These are phyloP conservation scores for Cepaea hortensis DNA, from an alignment of 2,888 invertebrate species.

Conservation along the genomic window DNA sequence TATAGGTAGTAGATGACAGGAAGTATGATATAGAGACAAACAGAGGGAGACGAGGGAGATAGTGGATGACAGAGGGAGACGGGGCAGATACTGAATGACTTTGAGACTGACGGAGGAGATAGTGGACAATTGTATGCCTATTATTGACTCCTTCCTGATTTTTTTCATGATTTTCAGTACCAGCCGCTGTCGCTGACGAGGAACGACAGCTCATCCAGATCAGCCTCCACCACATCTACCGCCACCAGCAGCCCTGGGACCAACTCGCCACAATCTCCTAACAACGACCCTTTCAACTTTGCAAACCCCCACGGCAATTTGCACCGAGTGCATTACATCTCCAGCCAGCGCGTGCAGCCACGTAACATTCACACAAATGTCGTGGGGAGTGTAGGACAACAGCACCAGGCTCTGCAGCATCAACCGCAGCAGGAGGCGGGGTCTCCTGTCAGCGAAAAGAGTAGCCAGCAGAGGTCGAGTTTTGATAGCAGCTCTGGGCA, in stretches of 20 bases:
- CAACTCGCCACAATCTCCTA: conserved; percentile 65
- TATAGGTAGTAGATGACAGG: too few relatives aligned
- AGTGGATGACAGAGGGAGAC: too few relatives aligned
- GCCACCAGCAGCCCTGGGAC: conserved; percentile 72
- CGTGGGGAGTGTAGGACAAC: conserved; percentile 16
- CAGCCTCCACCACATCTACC: conserved; percentile 75
- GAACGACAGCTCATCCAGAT: conserved; percentile 78
- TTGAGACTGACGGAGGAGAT: too few relatives aligned
- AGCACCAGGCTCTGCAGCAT: conserved; percentile 20
- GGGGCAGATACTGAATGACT: too few relatives aligned
- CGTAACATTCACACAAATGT: conserved; percentile 39
- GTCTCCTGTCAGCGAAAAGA: conserved; percentile 67
- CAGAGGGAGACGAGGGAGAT: too few relatives aligned
- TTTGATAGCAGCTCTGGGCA: conserved; percentile 59
- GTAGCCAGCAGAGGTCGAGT: conserved; percentile 57
- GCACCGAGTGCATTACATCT: conserved; percentile 82
- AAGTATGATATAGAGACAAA: too few relatives aligned
- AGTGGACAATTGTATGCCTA: background rate
- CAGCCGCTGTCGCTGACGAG: conserved; percentile 89
- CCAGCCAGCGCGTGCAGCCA: conserved; percentile 60
- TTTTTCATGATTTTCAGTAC: conserved; percentile 81
- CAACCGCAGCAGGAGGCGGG: conserved; percentile 45
- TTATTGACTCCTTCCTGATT: background rate
- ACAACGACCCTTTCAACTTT: conserved; percentile 68
- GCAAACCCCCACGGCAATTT: conserved; percentile 74